Evolutionary conservation across 2,113 vertebrate genomes (phyloP).

Genomic region (Baryphthengus martii): DNA sequence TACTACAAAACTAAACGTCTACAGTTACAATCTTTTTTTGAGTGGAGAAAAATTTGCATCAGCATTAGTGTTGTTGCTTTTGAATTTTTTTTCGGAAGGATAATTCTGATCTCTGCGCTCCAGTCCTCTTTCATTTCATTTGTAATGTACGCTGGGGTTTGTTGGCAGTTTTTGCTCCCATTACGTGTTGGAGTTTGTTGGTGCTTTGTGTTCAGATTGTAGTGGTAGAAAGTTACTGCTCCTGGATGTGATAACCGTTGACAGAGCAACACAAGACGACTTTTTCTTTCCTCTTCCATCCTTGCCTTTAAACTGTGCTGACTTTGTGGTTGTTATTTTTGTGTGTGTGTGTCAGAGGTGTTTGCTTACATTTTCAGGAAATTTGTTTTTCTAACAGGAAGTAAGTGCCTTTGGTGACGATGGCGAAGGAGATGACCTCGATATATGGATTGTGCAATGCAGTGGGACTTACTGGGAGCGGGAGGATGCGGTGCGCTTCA

Average conservation of each 20-base stretch:
- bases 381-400: constrained; percentile 79
- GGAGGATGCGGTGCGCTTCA: constrained; percentile 86
- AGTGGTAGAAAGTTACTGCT: neutral
- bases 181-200: neutral
- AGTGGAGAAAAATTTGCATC: neutral
- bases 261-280: neutral
- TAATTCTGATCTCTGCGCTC: neutral
- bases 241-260: neutral
- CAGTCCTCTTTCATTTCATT: neutral
- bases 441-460: constrained; percentile 92
- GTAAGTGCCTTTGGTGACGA: constrained; percentile 97
- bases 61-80: neutral
- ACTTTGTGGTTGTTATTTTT: neutral
- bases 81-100: neutral
- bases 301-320: neutral
- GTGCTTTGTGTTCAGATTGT: neutral
- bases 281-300: neutral
- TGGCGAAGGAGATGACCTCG: constrained; percentile 93
- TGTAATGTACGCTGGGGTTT: neutral
- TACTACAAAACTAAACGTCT: neutral
- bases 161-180: neutral
- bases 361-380: neutral
- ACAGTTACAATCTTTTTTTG: neutral
- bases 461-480: constrained; percentile 87
- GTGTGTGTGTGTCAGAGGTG: neutral